Evolutionary conservation across 1,140 invertebrate genomes (phyloP).

Genomic region (Varroa destructor): DNA sequence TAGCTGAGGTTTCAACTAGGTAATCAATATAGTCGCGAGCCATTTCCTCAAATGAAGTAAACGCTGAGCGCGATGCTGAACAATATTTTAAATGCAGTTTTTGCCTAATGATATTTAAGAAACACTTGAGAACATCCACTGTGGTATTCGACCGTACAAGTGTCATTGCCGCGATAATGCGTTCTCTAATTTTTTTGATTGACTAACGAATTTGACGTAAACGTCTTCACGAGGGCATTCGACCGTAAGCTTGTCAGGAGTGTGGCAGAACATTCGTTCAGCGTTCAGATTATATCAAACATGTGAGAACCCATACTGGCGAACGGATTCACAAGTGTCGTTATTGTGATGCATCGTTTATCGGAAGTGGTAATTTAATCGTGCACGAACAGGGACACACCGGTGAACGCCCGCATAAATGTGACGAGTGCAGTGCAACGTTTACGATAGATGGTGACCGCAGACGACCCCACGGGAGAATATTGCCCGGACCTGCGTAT

Average conservation of each 20-base stretch:
- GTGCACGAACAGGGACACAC: slow-evolving; percentile 31
- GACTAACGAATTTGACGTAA: slow-evolving; percentile 54
- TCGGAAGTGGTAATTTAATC: slow-evolving; percentile 30
- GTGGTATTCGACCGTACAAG: slow-evolving; percentile 24
- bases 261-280: slow-evolving; percentile 33
- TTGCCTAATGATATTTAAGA: slow-evolving; percentile 27
- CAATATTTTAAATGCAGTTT: no score
- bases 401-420: slow-evolving; percentile 31
- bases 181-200: slow-evolving; percentile 42
- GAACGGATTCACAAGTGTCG: slow-evolving; percentile 35
- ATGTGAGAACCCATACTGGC: slow-evolving; percentile 36
- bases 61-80: no score
- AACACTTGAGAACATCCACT: slow-evolving; percentile 14
- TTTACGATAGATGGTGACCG: slow-evolving; percentile 13
- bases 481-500: slow-evolving; percentile 58
- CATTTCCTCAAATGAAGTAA: no score
- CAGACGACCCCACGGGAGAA: slow-evolving; percentile 46
- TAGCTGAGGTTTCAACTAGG: no score
- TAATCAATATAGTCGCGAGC: no score
- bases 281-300: slow-evolving; percentile 34
- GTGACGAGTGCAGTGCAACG: slow-evolving; percentile 25
- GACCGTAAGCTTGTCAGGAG: slow-evolving; percentile 33
- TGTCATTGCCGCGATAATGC: slow-evolving; percentile 6
- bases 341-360: slow-evolving; percentile 26
- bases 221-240: slow-evolving; percentile 35